Base-by-base conservation (phyloP, 2,888 invertebrate genomes). In the Branchipolynoe longqiensis region DNA sequence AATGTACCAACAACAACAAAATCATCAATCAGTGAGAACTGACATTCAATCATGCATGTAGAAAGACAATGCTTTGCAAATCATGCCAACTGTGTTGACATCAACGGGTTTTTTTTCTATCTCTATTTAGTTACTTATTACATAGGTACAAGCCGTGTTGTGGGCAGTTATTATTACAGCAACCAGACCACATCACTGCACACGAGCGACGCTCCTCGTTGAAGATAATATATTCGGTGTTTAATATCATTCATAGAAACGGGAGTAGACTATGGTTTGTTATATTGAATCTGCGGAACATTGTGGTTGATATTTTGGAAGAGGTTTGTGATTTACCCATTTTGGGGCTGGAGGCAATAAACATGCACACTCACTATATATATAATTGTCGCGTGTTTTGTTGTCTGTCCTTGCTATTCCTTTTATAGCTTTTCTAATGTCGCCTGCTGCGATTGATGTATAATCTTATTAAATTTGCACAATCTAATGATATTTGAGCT, bases 241-340 rank as follows among this genome's bases (percentile, higher is more conserved):
- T n/a, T n/a, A n/a, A 62, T 62, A 22, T 69, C 69, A 69, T 69
- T 69, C 38, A 69, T 33, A 38, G 69, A 69, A 69, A 69, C 31
- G 73, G 38, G 28, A 78, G 78, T 12, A 14, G 41, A 73, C 28
- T 78, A 78, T 78, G n/a, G 12, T 78, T 78, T 78, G 78, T 78
- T 78, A 41, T 31, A 6, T 22, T 28, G 28, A 25, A 78, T 78
- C 78, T 78, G 78, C 41, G 48, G 48, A 54, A 78, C 78, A 48
- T 78, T 78, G 78, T 78, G 78, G 78, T 78, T 78, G 54, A 78
- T 78, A 78, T 78, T 78, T 54, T 78, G 78, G 78, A 54, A 41
- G 48, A 41, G 31, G 78, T 78, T 78, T 78, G 78, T 78, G 78
- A 48, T 78, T 78, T 78, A 54, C 78, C 78, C 78, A 78, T 48